phyloP scores from a whole-genome alignment of 2,888 invertebrate species.

The Ypsolopha scabrella region DNA sequence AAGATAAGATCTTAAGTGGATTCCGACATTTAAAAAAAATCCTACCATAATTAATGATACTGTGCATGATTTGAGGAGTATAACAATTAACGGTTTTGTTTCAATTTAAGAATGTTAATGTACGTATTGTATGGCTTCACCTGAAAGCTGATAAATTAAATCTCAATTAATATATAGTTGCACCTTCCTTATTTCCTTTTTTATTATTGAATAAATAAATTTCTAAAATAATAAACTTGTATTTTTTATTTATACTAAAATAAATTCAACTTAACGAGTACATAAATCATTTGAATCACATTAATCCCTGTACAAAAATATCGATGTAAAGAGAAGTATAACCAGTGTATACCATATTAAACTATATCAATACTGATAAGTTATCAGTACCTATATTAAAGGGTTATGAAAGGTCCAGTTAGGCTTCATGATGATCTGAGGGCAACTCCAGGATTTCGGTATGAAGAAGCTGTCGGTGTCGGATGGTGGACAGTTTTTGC shows the following conservation, averaged over 20 bases:
- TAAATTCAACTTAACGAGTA: not conserved
- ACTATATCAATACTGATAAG: not conserved
- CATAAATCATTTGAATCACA: not conserved
- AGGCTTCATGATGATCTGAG: conserved; percentile 49
- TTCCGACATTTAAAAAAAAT: too few species aligned
- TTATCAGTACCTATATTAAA: conserved; percentile 19
- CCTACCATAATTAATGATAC: too few species aligned
- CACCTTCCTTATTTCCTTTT: not conserved
- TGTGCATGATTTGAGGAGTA: too few species aligned
- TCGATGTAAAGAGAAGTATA: not conserved
- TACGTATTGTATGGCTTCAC: too few species aligned
- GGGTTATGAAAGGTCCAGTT: conserved; percentile 60
- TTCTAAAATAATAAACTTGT: not conserved
- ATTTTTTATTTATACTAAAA: too few species aligned
- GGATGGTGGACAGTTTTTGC: conserved; percentile 76
- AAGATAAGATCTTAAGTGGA: too few species aligned
- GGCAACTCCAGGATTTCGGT: conserved; percentile 62
- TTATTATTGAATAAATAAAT: not conserved
- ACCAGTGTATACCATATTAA: too few species aligned
- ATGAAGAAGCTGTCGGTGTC: conserved; percentile 52
- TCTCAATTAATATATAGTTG: not conserved
- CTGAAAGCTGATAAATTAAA: too few species aligned
- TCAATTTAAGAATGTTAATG: too few species aligned
- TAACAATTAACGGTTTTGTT: too few species aligned
- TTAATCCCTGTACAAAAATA: not conserved